These are phyloP conservation scores for Oophaga sylvatica DNA, from an alignment of 2,797 vertebrate genomes.

Conservation along the genomic window DNA sequence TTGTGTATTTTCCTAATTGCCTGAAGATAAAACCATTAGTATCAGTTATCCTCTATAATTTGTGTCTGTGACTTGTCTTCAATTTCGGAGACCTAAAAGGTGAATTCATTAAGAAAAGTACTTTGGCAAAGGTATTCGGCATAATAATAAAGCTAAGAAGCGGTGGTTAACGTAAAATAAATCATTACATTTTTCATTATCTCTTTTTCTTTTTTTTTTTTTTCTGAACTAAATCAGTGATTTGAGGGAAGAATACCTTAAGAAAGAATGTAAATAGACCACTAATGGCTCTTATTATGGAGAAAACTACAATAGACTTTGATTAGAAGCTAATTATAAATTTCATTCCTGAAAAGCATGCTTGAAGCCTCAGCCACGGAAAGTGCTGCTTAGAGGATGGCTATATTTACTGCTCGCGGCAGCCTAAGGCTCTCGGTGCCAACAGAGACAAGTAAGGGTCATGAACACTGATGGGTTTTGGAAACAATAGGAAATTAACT, in stretches of 20 bases:
- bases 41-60: constrained; percentile 17
- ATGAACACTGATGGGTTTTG: constrained; percentile 8
- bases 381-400: constrained; percentile 8
- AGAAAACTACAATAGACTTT: constrained; percentile 22
- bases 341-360: constrained; percentile 22
- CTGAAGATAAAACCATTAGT: background rate
- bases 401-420: background rate
- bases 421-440: background rate
- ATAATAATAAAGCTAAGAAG: constrained; percentile 10
- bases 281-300: constrained; percentile 16
- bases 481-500: constrained; percentile 22
- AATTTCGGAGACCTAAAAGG: constrained; percentile 11
- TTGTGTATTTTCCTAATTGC: background rate
- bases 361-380: constrained; percentile 7
- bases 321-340: constrained; percentile 40
- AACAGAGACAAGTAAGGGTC: constrained; percentile 15
- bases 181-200: constrained; percentile 20
- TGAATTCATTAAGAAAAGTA: constrained; percentile 26
- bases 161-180: background rate
- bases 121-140: background rate
- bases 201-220: background rate
- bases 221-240: constrained; percentile 1
- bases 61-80: background rate
- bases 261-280: constrained; percentile 25
- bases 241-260: constrained; percentile 11